Evolutionary conservation across 1,140 invertebrate species (phyloP).

Genomic region (Polypedilum vanderplanki): DNA sequence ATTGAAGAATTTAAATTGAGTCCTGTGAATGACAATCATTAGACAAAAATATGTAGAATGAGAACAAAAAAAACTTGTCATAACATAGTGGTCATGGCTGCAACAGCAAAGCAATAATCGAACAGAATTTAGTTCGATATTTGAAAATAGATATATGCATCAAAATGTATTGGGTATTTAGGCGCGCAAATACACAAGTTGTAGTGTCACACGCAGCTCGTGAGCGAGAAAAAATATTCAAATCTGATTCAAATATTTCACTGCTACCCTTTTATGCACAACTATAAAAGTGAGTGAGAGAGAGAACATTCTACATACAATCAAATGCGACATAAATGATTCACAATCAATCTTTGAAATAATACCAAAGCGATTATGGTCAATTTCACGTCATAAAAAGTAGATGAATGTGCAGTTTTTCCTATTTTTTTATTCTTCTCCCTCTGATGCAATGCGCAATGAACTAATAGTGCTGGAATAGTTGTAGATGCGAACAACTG

Average conservation of each 20-base stretch:
- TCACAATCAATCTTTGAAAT: slow-evolving; percentile 16
- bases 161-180: background rate
- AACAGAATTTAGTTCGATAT: background rate
- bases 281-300: background rate
- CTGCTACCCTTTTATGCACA: too few relatives aligned
- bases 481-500: background rate
- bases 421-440: background rate
- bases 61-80: background rate
- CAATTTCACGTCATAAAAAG: background rate
- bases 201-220: background rate
- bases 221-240: background rate
- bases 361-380: slow-evolving; percentile 15
- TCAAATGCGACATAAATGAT: background rate
- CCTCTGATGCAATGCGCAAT: background rate
- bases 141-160: background rate
- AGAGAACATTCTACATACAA: background rate
- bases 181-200: background rate
- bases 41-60: background rate
- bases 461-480: background rate
- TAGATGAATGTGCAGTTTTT: slow-evolving; percentile 8
- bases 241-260: slow-evolving; percentile 19
- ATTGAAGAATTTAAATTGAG: too few relatives aligned
- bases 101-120: background rate
- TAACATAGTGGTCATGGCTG: background rate
- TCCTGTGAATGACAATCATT: background rate